Evolutionary conservation across 64 coral and sea anemone species (phyloP), one percentile per base, ranked within the genome.

Genomic region (Platygyra sinensis): DNA sequence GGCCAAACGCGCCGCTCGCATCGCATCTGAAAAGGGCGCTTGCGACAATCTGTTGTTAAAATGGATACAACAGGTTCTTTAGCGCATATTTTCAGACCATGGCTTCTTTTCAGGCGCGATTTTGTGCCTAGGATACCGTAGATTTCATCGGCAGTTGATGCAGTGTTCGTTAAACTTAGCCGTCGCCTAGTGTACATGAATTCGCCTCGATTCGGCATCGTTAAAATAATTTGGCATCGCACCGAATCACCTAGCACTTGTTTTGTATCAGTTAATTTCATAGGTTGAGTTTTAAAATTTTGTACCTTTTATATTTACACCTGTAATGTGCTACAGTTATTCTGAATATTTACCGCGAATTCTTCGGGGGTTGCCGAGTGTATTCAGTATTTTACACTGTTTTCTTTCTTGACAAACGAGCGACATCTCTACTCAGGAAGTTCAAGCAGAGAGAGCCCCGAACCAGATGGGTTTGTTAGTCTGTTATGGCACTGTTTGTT

Each of bases 191-290:
- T 63, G 62, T 31, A n/a, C n/a, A n/a, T n/a, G n/a, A 62, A 49
- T 83, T 83, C 29, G 60, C 27, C 52, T 80, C 80, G 19, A 83
- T 42, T 39, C 60, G 62, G 16, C 42, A 71, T 85, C 81, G 25
- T 69, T 85, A 85, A 72, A 85, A 85, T 85, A 72, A 85, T 85
- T 85, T 85, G 36, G 81, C 81, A 51, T 51, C 81, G 33, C 33
- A 39, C 36, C 22, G 33, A 85, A 85, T 85, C 81, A 72, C 81
- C 81, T 71, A 85, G 62, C 81, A 72, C 63, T 77, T 77, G 74
- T 46, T 77, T 77, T 38, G 36, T 24, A 20, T 67, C 14, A 69
- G 62, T 85, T 11, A 16, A 72, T 25, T 85, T 71, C 42, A 85
- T 15, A 10, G 36, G 17, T 50, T 19, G 27, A 49, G 19, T 39